These are phyloP conservation scores for Dascillus cervinus DNA, from an alignment of 2,888 invertebrate species.

Conservation along the genomic window DNA sequence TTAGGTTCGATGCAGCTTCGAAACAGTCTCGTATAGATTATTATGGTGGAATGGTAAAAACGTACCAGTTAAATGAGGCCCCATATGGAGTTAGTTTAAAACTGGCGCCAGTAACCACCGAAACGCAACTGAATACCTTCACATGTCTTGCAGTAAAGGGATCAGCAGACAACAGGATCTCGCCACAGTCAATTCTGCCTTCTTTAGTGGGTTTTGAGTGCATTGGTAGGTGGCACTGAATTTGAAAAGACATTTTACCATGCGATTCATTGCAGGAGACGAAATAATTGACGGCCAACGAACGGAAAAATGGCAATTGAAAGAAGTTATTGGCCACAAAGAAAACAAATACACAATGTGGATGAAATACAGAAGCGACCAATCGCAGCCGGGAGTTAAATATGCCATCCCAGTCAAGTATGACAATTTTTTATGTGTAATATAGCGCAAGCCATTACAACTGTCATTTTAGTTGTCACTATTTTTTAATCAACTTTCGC, in stretches of 20 bases:
- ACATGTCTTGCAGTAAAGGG: conserved; percentile 85
- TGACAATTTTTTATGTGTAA: background rate
- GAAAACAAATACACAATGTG: conserved; percentile 84
- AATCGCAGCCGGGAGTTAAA: conserved; percentile 38
- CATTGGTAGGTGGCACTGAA: conserved; percentile 40
- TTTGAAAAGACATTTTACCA: background rate
- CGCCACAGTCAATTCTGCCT: conserved; percentile 73
- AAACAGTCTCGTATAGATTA: conserved; percentile 86
- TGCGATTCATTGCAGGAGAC: conserved; percentile 42
- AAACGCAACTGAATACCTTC: conserved; percentile 58
- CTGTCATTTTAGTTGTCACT: background rate
- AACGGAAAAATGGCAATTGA: conserved; percentile 73
- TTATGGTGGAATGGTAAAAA: conserved; percentile 92
- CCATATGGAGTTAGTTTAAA: conserved; percentile 68
- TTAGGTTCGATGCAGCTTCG: conserved; percentile 63
- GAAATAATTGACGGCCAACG: conserved; percentile 63
- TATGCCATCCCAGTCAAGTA: conserved; percentile 63
- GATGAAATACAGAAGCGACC: conserved; percentile 64
- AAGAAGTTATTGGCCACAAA: conserved; percentile 65
- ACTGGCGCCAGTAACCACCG: conserved; percentile 79
- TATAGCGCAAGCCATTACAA: background rate
- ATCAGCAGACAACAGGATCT: conserved; percentile 49
- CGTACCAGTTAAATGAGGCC: conserved; percentile 64
- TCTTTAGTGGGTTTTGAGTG: conserved; percentile 67
- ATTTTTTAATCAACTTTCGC: conserved; percentile 28